Conservation (phyloP, 2,113 vertebrate species). For the Coptodon rendalli region DNA sequence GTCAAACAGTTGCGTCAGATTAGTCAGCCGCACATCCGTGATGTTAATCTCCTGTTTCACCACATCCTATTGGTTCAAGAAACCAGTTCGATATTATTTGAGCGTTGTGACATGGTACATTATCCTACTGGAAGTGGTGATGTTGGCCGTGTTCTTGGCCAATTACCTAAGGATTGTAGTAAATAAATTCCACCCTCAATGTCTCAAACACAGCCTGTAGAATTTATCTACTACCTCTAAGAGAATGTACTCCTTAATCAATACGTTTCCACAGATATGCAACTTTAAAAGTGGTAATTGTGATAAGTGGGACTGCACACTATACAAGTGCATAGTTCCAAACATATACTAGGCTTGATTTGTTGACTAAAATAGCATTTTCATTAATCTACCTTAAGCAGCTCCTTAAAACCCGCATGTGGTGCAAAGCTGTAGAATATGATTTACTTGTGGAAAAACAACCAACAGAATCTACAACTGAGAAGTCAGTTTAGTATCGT, state of each 20-base stretch:
- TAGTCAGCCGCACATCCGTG: not conserved
- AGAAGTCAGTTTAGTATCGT: not conserved
- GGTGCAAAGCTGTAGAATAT: not conserved
- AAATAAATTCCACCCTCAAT: not conserved
- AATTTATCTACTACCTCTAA: not conserved
- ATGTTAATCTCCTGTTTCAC: no score
- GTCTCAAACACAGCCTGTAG: not conserved
- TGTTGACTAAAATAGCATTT: not conserved
- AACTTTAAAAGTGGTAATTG: not conserved
- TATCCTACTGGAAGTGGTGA: not conserved
- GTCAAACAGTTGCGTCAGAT: not conserved
- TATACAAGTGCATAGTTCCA: not conserved
- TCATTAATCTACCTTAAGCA: not conserved
- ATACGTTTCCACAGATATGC: not conserved
- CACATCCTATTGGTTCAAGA: not conserved
- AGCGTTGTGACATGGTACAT: not conserved
- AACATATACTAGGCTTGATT: not conserved
- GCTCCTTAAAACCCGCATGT: not conserved
- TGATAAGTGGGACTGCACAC: not conserved
- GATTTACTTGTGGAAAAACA: not conserved
- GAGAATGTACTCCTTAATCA: not conserved
- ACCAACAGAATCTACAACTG: not conserved
- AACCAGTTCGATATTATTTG: not conserved
- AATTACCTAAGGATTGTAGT: not conserved
- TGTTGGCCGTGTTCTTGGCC: not conserved